Base-by-base conservation (phyloP, 2,113 vertebrate genomes). In the Sorex araneus region DNA sequence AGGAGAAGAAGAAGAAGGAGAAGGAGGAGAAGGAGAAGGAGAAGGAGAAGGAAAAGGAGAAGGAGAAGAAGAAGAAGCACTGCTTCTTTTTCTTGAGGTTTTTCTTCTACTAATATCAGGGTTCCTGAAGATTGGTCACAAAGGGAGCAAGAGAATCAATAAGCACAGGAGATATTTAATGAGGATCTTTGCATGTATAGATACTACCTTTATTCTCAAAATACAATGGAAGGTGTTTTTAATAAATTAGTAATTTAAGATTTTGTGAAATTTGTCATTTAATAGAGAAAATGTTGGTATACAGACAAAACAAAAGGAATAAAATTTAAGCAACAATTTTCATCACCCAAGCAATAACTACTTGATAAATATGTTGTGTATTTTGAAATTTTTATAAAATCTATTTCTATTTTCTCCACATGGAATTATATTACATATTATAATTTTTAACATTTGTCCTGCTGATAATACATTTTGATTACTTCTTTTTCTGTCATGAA, bases 381-480 rank as follows among this genome's bases (percentile, higher is more conserved):
- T 73, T 40, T 60, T 32, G 21, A 45, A 36, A 84, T 66, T 69
- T 80, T 89, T 76, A 74, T 84, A 60, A 89, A 91, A 91, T 25
- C 21, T 2, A 13, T 74, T 21, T 40, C 3, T 36, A 13, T 79
- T 95, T 81, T 19, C 28, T 40, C 28, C 30, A 66, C 28, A 34
- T 25, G 43, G 13, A 45, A 84, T 47, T 67, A 27, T 82, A 45
- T 50, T 76, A 1, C 16, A n/a, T 82, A 73, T 43, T 40, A 30
- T 84, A 3, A 45, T 81, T 94, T 79, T 45, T 57, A 79, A 27
- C 15, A 40, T 45, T 40, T 28, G 45, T 36, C 77, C 47, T 64
- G 45, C 43, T 78, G 63, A 84, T 3, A 40, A 50, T 40, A 50
- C 47, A 19, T 18, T 47, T 6, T 79, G 40, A 70, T 36, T 60